Conservation (phyloP, 2,888 invertebrate genomes). For the Ligdia adustata region DNA sequence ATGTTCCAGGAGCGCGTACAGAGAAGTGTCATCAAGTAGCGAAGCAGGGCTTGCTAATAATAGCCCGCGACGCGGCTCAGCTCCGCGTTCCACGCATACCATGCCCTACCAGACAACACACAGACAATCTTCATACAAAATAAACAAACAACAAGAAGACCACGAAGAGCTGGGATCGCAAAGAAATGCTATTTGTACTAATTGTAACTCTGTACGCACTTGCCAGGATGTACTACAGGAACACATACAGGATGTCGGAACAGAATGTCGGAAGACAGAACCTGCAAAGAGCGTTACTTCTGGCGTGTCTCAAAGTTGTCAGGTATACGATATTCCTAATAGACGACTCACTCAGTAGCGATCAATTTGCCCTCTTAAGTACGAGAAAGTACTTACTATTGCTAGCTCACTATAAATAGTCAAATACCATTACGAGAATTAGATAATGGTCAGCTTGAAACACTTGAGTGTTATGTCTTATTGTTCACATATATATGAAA, state of each 20-base stretch:
- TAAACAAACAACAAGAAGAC: too few species aligned
- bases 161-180: too few species aligned
- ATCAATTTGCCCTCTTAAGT: conserved; percentile 43
- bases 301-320: too few species aligned
- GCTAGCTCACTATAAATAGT: conserved; percentile 22
- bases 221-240: too few species aligned
- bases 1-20: conserved; percentile 55
- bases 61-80: conserved; percentile 52
- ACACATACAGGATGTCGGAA: too few species aligned
- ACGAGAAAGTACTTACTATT: too few species aligned
- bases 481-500: not conserved
- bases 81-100: conserved; percentile 60
- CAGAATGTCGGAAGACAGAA: too few species aligned
- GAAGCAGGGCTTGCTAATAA: conserved; percentile 65
- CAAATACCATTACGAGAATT: conserved; percentile 25
- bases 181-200: too few species aligned
- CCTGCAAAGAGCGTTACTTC: too few species aligned
- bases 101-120: conserved; percentile 37
- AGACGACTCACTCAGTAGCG: conserved; percentile 40
- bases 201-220: too few species aligned
- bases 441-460: conserved; percentile 27
- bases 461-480: conserved; percentile 13
- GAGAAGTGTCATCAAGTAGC: conserved; percentile 47
- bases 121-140: conserved; percentile 41
- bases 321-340: too few species aligned